phyloP scores from a whole-genome alignment of 1,140 invertebrate genomes.

The Arctopsyche grandis region DNA sequence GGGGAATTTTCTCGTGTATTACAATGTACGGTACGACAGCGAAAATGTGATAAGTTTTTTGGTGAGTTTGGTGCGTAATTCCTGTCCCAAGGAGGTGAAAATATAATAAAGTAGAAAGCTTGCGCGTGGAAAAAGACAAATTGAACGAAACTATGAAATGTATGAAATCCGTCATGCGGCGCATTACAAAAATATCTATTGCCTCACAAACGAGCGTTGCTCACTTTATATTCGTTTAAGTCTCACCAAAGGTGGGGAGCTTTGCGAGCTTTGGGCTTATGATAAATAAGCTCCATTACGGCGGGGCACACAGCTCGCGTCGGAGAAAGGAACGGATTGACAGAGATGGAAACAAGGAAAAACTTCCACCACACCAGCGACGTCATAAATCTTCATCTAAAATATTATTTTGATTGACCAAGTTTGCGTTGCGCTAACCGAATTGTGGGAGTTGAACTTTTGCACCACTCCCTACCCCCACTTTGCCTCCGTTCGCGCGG shows the following conservation, averaged over 20 bases:
- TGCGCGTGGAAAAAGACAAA: constrained; percentile 30
- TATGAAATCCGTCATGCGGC: constrained; percentile 44
- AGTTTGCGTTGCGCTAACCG: constrained; percentile 52
- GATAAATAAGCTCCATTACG: constrained; percentile 53
- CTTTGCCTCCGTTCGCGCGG: not conserved
- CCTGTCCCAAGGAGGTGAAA: not conserved
- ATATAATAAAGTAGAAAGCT: constrained; percentile 39
- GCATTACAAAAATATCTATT: constrained; percentile 51
- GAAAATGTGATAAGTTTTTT: too few species aligned
- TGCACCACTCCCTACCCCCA: constrained; percentile 1
- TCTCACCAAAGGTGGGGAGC: constrained; percentile 45
- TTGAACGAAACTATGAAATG: constrained; percentile 42
- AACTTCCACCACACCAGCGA: constrained; percentile 38
- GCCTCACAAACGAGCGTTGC: constrained; percentile 50
- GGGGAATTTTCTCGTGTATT: too few species aligned
- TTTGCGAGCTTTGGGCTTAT: constrained; percentile 45
- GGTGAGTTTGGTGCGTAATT: too few species aligned
- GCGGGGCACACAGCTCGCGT: not conserved
- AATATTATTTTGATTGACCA: constrained; percentile 54
- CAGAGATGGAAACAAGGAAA: constrained; percentile 46
- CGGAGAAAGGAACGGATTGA: constrained; percentile 40
- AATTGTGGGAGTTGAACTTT: constrained; percentile 44
- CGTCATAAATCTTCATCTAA: constrained; percentile 55
- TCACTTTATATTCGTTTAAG: constrained; percentile 55
- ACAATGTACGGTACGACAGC: too few species aligned